Base-by-base conservation (phyloP, 1,140 invertebrate genomes). In the Drosophila ambigua region DNA sequence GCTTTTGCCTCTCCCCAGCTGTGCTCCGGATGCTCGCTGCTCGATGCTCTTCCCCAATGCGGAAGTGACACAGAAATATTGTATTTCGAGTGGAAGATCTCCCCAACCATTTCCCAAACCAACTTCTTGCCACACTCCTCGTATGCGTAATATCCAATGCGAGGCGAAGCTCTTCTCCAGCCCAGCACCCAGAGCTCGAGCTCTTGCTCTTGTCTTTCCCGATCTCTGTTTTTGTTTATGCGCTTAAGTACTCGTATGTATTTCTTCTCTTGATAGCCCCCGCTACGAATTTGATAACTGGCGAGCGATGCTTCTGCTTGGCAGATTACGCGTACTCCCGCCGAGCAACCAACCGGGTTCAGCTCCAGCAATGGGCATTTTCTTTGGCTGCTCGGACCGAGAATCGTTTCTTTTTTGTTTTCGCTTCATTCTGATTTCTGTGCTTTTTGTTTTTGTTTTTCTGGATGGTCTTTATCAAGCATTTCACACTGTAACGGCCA, bases 211-310 rank as follows among this genome's bases (percentile, higher is more conserved):
- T 39, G 4, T 1, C 11, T 13, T 13, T 2, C 4, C 20, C 23
- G n/a, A n/a, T n/a, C 6, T 43, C 53, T 78, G 54, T 69, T 78
- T 57, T 72, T 72, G 67, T 78, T 77, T 72, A 77, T 77, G 76
- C 43, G 49, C 45, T 45, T 53, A 58, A 45, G 24, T 11, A 61
- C 26, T 28, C 26, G 26, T 7, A 28, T 7, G 5, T 28, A 39
- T 39, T 31, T n/a, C 35, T 23, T 39, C 4, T 23, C 8, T 23
- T 46, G 20, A 11, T 16, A 31, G 64, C 51, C 44, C 61, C 61
- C 62, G 24, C 11, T 11, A 39, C 35, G 35, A 53, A 44, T 61
- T 44, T 46, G 58, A 62, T 66, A 62, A 13, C 20, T 50, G 31
- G 43, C 28, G 46, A 50, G 43, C 28, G 46, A 50, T 62, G 28